Base-by-base conservation (phyloP, 2,797 vertebrate genomes). In the Psittacula echo region DNA sequence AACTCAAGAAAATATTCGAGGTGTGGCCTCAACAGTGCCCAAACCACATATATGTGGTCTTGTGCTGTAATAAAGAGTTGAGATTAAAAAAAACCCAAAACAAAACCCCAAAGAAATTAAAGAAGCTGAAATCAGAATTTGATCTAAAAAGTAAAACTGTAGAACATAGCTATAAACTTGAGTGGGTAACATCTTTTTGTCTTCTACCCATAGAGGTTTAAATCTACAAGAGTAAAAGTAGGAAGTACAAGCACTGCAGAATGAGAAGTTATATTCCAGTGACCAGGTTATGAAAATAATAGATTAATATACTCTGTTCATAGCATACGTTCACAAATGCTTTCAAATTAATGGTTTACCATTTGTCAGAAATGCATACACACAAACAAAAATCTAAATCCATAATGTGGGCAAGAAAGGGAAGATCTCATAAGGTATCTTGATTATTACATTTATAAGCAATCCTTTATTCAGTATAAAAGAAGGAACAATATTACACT, bases 401-500 rank as follows among this genome's bases (percentile, higher is more conserved):
- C 5, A 2, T 51, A 34, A 45, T n/a, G 45, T 0, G 0, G 22
- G 58, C 51, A 47, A 60, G n/a, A 76, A 62, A 41, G 42, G 5
- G n/a, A 75, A 62, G 8, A 24, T 13, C 15, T 60, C 19, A 5
- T 9, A 12, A 16, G 60, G 13, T 41, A 53, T 24, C 13, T 53
- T 60, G 44, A 53, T 53, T 41, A 21, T 29, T 26, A 47, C 15
- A 45, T 60, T 29, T 41, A 71, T 24, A 53, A 53, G 4, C 3
- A 47, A 47, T 29, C 60, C 22, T 32, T 32, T 41, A 37, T 42
- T 34, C n/a, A 60, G 8, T 15, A 29, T 14, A 42, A 76, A 81
- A 32, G 44, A 51, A 76, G 30, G 2, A 65, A 32, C 5, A 82
- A 15, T 53, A 66, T 72, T 61, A 16, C 2, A 11, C 22, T 60